phyloP scores from a whole-genome alignment of 2,113 vertebrate genomes.

The Atherinomorus stipes region DNA sequence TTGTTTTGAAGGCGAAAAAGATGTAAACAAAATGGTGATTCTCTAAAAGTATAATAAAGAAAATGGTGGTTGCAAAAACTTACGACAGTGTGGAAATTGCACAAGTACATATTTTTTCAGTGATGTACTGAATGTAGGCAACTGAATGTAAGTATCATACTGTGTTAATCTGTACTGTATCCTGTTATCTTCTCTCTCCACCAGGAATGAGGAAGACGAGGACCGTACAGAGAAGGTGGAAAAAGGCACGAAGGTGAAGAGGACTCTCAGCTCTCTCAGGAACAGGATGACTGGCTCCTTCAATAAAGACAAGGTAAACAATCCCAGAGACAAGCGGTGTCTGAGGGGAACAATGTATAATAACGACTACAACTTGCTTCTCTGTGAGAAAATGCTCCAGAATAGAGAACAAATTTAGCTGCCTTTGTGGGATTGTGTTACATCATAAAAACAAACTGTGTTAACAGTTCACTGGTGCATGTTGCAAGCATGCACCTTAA shows the following conservation, averaged over 20 bases:
- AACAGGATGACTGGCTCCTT: conserved; percentile 91
- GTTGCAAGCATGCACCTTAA: conserved; percentile 13
- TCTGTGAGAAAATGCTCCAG: not conserved
- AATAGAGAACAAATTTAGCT: not conserved
- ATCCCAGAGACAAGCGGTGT: not conserved
- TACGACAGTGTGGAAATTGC: too few relatives aligned
- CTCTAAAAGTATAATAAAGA: too few relatives aligned
- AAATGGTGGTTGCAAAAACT: too few relatives aligned
- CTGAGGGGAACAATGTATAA: not conserved
- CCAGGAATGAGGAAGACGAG: conserved; percentile 85
- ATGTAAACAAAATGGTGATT: too few relatives aligned
- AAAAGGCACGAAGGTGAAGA: conserved; percentile 90
- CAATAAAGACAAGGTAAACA: conserved; percentile 93
- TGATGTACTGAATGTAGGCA: too few relatives aligned
- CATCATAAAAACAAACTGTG: conserved; percentile 4
- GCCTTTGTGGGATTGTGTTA: not conserved
- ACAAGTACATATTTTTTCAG: too few relatives aligned
- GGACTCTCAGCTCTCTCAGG: conserved; percentile 91
- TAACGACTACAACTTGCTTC: not conserved
- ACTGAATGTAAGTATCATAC: too few relatives aligned
- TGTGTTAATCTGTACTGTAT: not conserved
- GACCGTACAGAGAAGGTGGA: conserved; percentile 84
- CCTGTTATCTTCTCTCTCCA: conserved; percentile 1
- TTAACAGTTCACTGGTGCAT: conserved; percentile 8
- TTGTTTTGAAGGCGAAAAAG: too few relatives aligned